Base-by-base conservation (phyloP, 2,113 vertebrate genomes). In the Neopipo cinnamomea region DNA sequence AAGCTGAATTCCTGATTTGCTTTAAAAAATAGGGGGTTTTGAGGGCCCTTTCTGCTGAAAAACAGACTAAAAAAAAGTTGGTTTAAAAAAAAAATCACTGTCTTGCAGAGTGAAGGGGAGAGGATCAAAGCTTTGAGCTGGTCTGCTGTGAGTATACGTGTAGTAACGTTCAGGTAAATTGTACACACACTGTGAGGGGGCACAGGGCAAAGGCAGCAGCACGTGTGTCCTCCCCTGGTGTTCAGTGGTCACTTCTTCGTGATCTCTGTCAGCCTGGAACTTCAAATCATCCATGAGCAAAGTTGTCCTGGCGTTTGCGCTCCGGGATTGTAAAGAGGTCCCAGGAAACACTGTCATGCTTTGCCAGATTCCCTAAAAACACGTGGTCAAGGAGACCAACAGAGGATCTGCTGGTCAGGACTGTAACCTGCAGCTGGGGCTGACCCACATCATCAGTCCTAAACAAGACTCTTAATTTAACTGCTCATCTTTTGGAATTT, bases 61-160 rank as follows among this genome's bases (percentile, higher is more conserved):
- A 89, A 75, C 27, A 78, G 23, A 47, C 46, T 68, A 28, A 21
- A 25, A 81, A 47, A 49, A 50, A 67, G 9, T 63, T 61, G 8
- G 5, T 37, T 39, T 5, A 3, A 50, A 33, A 44, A 41, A 47
- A 25, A 27, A 18, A 6, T 5, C 0, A 0, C 37, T 53, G 19
- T 66, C 30, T 78, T 80, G 44, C 37, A 79, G 52, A 28, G 39
- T 56, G 15, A 61, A 44, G 27, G 58, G 12, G 19, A 50, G 22
- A 75, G 24, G 30, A 74, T 44, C 2, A 5, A n/a, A 67, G 61
- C 70, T 85, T 87, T 81, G 30, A 67, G 7, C 9, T 65, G 81
- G 4, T 71, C 16, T 67, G 8, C 35, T 86, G 20, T 58, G 21
- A 47, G 37, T 62, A 0, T 35, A 2, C 27, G 35, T 74, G 47